A percentile compares a stretch with the other conserved stretches of the same genome.
Evolutionary conservation across 2,113 vertebrate species (phyloP).

Genomic region (Solea solea): DNA sequence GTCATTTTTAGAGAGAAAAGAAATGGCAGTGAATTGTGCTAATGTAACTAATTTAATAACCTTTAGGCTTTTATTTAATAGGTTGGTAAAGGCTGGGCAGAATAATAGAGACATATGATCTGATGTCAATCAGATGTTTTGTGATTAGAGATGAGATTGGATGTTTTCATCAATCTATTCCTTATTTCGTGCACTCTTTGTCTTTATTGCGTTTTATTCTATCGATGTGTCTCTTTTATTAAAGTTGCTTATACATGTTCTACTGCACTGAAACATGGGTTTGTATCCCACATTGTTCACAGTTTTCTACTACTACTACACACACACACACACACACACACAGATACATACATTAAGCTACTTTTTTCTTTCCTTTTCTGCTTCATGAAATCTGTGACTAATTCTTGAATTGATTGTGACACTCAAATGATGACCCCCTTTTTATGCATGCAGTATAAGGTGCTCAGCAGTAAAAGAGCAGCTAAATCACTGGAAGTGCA

Average conservation of each 20-base stretch:
- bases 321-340: not conserved
- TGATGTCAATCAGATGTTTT: not conserved
- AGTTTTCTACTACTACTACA: not conserved
- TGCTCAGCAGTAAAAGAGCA: conserved; percentile 47
- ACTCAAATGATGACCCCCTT: conserved; percentile 38
- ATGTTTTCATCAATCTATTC: not conserved
- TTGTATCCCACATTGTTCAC: not conserved
- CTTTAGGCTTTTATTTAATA: not conserved
- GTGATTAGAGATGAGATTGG: too few species aligned
- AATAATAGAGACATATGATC: not conserved
- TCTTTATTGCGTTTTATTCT: too few species aligned
- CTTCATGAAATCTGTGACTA: conserved; percentile 42
- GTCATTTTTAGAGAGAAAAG: not conserved
- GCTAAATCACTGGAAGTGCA: conserved; percentile 49
- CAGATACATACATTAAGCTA: conserved; percentile 18
- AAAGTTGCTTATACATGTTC: too few species aligned
- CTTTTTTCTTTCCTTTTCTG: conserved; percentile 33
- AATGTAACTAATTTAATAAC: not conserved
- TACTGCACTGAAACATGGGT: too few species aligned
- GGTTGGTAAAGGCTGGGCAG: too few species aligned
- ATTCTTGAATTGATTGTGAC: conserved; percentile 36
- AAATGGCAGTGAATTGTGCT: not conserved
- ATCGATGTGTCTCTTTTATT: too few species aligned
- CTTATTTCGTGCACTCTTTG: too few species aligned
- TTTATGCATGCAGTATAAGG: conserved; percentile 39